A percentile compares a stretch with the other conserved stretches of the same genome.
These are phyloP conservation scores for Molossus alvarezi DNA, from an alignment of 2,797 vertebrate species.

Conservation along the genomic window DNA sequence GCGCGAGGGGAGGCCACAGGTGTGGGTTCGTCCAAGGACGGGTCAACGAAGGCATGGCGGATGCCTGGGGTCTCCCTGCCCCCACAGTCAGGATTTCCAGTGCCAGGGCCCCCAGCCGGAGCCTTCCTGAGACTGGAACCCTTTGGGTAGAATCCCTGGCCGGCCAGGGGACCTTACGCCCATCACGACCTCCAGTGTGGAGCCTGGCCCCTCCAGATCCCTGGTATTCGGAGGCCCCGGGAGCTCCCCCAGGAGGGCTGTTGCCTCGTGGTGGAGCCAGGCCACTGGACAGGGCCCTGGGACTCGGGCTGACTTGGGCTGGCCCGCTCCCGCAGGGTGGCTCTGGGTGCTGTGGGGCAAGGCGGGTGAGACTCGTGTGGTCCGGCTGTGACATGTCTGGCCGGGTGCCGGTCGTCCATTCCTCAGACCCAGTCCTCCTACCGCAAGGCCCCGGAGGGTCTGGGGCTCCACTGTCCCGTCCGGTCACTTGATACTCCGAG, in stretches of 20 bases:
- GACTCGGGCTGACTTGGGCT: accelerated
- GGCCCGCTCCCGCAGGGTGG: accelerated
- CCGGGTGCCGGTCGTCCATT: accelerated
- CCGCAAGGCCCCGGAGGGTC: not conserved
- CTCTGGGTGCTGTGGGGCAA: accelerated
- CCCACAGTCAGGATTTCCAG: not conserved
- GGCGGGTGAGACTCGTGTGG: accelerated
- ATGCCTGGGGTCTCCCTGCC: too few species aligned
- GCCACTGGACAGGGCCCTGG: not conserved
- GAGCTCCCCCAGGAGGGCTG: not conserved
- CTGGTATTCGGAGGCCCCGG: not conserved
- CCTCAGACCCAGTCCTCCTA: not conserved
- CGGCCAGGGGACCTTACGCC: accelerated
- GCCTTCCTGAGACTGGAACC: not conserved
- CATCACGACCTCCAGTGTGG: not conserved
- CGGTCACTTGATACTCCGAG: not conserved
- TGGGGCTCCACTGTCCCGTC: not conserved
- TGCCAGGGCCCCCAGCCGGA: not conserved
- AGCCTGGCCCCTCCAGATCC: accelerated
- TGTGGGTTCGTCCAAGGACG: accelerated
- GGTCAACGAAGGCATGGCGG: too few species aligned
- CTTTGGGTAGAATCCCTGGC: too few species aligned
- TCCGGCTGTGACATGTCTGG: not conserved
- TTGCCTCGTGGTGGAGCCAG: accelerated
- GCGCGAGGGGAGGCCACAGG: not conserved